Conservation (phyloP, 2,113 vertebrate species). For the Pipa parva region DNA sequence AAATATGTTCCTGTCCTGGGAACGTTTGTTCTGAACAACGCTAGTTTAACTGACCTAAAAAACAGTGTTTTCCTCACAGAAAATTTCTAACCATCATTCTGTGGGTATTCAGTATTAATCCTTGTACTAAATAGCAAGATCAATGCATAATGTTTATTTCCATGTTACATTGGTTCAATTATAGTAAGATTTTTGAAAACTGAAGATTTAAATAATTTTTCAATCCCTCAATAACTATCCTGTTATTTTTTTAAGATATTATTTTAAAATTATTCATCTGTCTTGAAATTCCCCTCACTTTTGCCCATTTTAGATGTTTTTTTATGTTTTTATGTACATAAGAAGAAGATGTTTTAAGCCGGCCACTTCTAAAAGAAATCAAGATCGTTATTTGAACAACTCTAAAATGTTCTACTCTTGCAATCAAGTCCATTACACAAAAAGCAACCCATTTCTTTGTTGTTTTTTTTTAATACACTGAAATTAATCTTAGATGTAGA, state of each 20-base stretch:
- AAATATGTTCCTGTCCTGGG: too few relatives aligned
- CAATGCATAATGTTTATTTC: too few relatives aligned
- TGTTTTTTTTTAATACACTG: constrained; percentile 98
- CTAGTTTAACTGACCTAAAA: too few relatives aligned
- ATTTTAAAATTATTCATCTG: not conserved
- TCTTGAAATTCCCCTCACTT: not conserved
- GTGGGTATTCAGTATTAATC: too few relatives aligned
- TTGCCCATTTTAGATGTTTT: constrained; percentile 53
- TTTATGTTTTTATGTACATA: constrained; percentile 60
- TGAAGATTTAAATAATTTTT: constrained; percentile 4
- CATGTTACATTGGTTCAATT: too few relatives aligned
- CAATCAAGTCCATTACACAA: constrained; percentile 80
- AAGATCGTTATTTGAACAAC: constrained; percentile 61
- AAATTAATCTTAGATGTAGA: constrained; percentile 99
- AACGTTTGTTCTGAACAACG: too few relatives aligned
- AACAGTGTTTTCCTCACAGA: too few relatives aligned
- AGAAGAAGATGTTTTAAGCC: constrained; percentile 49
- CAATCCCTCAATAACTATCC: not conserved
- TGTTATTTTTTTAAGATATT: not conserved
- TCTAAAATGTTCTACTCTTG: constrained; percentile 65
- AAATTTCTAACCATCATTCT: too few relatives aligned
- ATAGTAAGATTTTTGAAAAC: not conserved
- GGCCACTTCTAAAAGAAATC: constrained; percentile 56
- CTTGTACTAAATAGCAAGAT: too few relatives aligned
- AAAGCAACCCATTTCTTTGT: constrained; percentile 94